phyloP scores from a whole-genome alignment of 2,888 invertebrate genomes.

The Pandemis heparana region DNA sequence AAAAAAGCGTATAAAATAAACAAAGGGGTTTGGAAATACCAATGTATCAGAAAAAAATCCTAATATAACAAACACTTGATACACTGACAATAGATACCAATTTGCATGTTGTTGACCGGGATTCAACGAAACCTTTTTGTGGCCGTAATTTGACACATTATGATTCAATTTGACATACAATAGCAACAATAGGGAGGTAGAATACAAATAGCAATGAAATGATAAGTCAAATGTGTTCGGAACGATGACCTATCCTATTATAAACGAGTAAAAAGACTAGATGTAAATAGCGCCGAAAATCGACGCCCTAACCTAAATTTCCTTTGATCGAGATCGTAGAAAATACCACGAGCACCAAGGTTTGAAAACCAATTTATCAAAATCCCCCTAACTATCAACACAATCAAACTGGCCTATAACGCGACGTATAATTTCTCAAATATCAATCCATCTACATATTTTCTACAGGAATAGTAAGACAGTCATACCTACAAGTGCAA shows the following conservation, averaged over 20 bases:
- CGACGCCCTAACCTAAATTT: no score
- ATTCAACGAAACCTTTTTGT: background rate
- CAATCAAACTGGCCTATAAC: no score
- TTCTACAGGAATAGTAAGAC: no score
- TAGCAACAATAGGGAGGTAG: background rate
- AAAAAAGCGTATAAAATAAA: background rate
- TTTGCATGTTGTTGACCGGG: constrained; percentile 7
- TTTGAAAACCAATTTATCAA: no score
- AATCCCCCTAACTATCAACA: no score
- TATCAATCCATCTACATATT: no score
- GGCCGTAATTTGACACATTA: constrained; percentile 9
- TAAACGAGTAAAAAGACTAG: background rate
- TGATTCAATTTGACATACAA: constrained; percentile 15
- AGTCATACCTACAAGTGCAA: no score
- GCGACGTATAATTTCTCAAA: no score
- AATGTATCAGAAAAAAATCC: background rate
- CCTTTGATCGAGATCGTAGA: no score
- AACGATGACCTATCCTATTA: no score
- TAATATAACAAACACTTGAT: background rate
- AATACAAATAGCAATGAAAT: background rate
- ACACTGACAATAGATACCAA: background rate
- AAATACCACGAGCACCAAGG: no score
- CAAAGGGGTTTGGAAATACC: background rate
- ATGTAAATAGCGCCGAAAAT: background rate
- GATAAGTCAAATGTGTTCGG: background rate